A percentile compares a stretch with the other conserved stretches of the same genome.
phyloP scores from a whole-genome alignment of 1,140 invertebrate genomes.

The Aphis gossypii region DNA sequence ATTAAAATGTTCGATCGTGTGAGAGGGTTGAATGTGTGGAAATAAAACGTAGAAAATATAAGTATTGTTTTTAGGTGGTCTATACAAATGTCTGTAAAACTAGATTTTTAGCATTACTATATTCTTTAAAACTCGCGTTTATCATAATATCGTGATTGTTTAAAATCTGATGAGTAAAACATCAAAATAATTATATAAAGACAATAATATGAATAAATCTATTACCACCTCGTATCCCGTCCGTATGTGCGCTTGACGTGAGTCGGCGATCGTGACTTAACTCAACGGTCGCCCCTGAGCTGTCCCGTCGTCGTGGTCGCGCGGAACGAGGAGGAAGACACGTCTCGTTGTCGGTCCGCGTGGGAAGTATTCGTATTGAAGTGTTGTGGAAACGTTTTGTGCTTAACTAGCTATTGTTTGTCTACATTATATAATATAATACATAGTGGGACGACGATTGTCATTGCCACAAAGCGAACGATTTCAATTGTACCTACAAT shows the following conservation, averaged over 20 bases:
- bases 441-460: background rate
- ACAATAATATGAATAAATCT: background rate
- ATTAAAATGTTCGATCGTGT: background rate
- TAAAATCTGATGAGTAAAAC: too few species aligned
- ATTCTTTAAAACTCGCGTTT: background rate
- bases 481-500: conserved; percentile 33
- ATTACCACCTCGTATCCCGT: too few species aligned
- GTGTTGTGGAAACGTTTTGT: conserved; percentile 24
- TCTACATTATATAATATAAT: background rate
- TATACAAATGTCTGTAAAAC: background rate
- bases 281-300: background rate
- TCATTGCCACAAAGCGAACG: conserved; percentile 42
- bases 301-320: background rate
- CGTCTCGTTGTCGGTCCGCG: conserved; percentile 2
- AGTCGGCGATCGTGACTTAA: background rate
- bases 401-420: conserved; percentile 52
- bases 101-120: background rate
- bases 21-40: background rate
- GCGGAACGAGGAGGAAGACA: background rate
- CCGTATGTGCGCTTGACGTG: too few species aligned
- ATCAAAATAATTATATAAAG: background rate
- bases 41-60: background rate
- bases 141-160: too few species aligned
- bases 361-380: conserved; percentile 27
- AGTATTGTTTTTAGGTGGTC: background rate